phyloP scores from a whole-genome alignment of 2,888 invertebrate species.

The Tiliacea citrago region DNA sequence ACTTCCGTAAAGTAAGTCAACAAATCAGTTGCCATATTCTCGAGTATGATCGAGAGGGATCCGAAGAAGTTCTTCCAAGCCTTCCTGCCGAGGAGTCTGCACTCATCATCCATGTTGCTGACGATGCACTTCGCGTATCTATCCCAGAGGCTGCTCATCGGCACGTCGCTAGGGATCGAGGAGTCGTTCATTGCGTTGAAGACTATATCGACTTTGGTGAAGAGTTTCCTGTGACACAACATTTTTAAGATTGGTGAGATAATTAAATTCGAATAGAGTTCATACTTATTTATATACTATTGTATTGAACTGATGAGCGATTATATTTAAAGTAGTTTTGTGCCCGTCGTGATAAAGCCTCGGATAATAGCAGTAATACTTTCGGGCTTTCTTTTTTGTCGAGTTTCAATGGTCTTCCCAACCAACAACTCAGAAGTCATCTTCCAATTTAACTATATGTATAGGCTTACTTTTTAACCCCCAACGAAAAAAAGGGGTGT shows the following conservation, averaged over 20 bases:
- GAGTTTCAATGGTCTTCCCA: neutral
- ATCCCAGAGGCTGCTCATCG: conserved; percentile 79
- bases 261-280: neutral
- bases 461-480: neutral
- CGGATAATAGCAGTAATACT: neutral
- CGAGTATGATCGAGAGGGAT: conserved; percentile 77
- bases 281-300: neutral
- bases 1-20: conserved; percentile 82
- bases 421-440: neutral
- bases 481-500: too few species aligned
- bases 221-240: conserved; percentile 74
- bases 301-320: neutral
- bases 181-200: conserved; percentile 76
- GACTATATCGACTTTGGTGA: conserved; percentile 81
- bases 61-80: conserved; percentile 78
- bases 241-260: neutral
- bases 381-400: neutral
- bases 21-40: conserved; percentile 78
- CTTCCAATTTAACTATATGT: neutral
- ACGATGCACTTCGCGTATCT: conserved; percentile 74
- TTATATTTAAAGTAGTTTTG: neutral
- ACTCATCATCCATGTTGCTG: conserved; percentile 66
- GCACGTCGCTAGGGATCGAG: conserved; percentile 52
- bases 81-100: conserved; percentile 72
- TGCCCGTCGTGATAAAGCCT: neutral